phyloP scores from a whole-genome alignment of 2,888 invertebrate genomes.

The Oasisia sp. region DNA sequence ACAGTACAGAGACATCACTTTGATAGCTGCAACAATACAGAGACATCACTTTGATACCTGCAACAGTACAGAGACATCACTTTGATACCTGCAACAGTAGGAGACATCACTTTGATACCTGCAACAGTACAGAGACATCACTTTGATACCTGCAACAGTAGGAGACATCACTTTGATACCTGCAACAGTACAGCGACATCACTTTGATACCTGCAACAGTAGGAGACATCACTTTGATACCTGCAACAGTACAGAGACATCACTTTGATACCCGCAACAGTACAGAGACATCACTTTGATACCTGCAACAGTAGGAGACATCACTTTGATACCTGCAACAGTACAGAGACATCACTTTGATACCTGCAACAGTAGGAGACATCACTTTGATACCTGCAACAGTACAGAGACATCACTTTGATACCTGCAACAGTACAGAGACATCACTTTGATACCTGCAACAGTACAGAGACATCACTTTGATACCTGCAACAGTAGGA shows the following conservation, averaged over 20 bases:
- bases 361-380: conserved; percentile 56
- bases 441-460: conserved; percentile 59
- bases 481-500: conserved; percentile 56
- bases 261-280: conserved; percentile 56
- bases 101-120: conserved; percentile 61
- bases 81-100: conserved; percentile 56
- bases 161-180: conserved; percentile 60
- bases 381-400: conserved; percentile 59
- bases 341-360: conserved; percentile 56
- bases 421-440: conserved; percentile 56
- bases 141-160: conserved; percentile 56
- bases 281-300: conserved; percentile 58
- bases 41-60: conserved; percentile 60
- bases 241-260: conserved; percentile 55
- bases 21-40: conserved; percentile 33
- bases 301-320: conserved; percentile 57
- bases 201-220: conserved; percentile 57
- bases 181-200: conserved; percentile 52
- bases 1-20: neutral
- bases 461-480: conserved; percentile 54
- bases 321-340: conserved; percentile 57
- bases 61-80: conserved; percentile 52
- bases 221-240: conserved; percentile 59
- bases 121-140: conserved; percentile 52
- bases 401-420: conserved; percentile 55